Evolutionary conservation across 2,888 invertebrate genomes (phyloP).

Genomic region (Drosophila infuscata): DNA sequence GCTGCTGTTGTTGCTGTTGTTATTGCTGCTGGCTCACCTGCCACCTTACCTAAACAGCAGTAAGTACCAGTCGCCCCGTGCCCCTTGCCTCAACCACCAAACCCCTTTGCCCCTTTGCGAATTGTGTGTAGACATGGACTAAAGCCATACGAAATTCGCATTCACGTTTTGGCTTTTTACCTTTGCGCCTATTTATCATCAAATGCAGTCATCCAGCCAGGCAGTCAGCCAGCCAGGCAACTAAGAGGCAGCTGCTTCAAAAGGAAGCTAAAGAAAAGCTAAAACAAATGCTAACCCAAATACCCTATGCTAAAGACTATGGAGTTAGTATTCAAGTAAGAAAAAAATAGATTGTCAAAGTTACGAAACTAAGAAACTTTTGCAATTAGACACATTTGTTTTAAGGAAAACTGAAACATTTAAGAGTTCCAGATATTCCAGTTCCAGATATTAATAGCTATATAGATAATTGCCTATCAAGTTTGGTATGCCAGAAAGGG

Average conservation of each 20-base stretch:
- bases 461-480: not conserved
- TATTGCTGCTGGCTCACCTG: conserved; percentile 45
- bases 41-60: conserved; percentile 45
- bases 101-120: conserved; percentile 19
- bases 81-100: not conserved
- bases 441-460: not conserved
- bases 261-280: conserved; percentile 48
- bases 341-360: not conserved
- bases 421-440: too few relatives aligned
- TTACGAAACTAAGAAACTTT: not conserved
- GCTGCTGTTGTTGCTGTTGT: not conserved
- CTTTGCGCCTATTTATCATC: conserved; percentile 79
- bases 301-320: conserved; percentile 24
- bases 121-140: conserved; percentile 52
- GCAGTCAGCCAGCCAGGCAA: conserved; percentile 31
- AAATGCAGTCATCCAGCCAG: conserved; percentile 59
- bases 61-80: not conserved
- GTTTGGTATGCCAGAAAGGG: not conserved
- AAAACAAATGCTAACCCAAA: conserved; percentile 7
- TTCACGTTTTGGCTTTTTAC: conserved; percentile 79
- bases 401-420: too few relatives aligned
- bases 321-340: not conserved
- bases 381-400: not conserved
- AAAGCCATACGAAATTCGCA: conserved; percentile 71
- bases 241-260: conserved; percentile 62